Evolutionary conservation across 2,888 invertebrate species (phyloP), one percentile per base, ranked within the genome.

Genomic region (Spialia ferax): DNA sequence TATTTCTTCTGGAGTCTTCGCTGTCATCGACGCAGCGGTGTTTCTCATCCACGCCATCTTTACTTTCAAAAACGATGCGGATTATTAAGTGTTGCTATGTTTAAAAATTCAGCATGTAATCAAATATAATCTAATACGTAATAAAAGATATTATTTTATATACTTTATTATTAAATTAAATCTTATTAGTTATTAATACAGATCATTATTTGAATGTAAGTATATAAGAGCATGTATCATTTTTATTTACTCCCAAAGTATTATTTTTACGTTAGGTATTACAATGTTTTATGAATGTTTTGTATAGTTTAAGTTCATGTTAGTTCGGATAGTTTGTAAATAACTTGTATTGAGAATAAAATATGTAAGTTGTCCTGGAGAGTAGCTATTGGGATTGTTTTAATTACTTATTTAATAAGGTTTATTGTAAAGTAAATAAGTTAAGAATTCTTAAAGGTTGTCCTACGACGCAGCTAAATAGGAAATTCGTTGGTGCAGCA

Each of bases 21-120:
- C 96, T 10, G 94, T 95, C 70, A 80, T 95, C 63, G 94, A 95
- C 77, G 95, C 95, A 0, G 83, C 90, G 0, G 93, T 96, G 11
- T 96, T 96, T 81, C 89, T 95, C 56, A 79, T 94, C 11, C 96
- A 96, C 79, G 94, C 95, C 32, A 91, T 95, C 78, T 84, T 96
- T 63, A 95, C 95, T 1, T 94, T 95, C 78, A 94, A 89, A 78
- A 89, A 91, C 75, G 93, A 94, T 70, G 89, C 94, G 38, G 94
- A 94, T 71, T 94, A 94, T 75, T 94, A 86, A 56, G 29, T 65
- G 60, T 23, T 55, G 60, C 42, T 29, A 15, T 15, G 35, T 56
- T 38, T 57, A 68, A 68, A 68, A 63, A 62, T 26, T 60, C 60
- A 66, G 61, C 38, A 10, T 55, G 18, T 60, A 57, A 52, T 1